Conservation (phyloP, 2,797 vertebrate genomes). For the Ceryle rudis region DNA sequence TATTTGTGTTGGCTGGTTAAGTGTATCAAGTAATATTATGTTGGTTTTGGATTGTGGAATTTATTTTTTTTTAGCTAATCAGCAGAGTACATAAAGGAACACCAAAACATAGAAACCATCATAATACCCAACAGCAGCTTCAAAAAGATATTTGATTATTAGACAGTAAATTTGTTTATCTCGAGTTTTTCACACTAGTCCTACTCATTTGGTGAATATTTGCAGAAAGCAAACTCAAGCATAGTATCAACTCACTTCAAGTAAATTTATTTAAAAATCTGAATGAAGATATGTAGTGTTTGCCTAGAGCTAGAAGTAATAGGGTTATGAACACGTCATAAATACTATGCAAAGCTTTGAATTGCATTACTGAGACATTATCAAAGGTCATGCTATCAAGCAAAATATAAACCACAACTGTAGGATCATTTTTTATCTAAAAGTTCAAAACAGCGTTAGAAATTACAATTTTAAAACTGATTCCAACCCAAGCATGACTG, state of each 20-base stretch:
- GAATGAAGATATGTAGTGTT: conserved; percentile 28
- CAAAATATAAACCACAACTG: neutral
- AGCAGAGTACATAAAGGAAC: conserved; percentile 1
- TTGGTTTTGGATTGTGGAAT: neutral
- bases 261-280: conserved; percentile 53
- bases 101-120: neutral
- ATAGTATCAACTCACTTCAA: conserved; percentile 39
- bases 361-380: conserved; percentile 54
- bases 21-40: neutral
- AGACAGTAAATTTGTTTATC: conserved; percentile 44
- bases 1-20: conserved; percentile 9
- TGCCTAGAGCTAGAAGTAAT: conserved; percentile 12
- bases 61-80: neutral
- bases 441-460: neutral
- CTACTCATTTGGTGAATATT: conserved; percentile 39
- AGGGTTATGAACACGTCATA: conserved; percentile 65
- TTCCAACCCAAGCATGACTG: neutral
- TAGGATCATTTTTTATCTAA: conserved; percentile 14
- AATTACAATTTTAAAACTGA: conserved; percentile 7
- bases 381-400: neutral
- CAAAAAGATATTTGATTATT: conserved; percentile 18
- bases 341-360: conserved; percentile 75
- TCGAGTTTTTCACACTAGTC: conserved; percentile 19
- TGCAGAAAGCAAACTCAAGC: conserved; percentile 34
- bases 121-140: conserved; percentile 6